Evolutionary conservation across 2,113 vertebrate genomes (phyloP).

Genomic region (Oceanodroma tethys): DNA sequence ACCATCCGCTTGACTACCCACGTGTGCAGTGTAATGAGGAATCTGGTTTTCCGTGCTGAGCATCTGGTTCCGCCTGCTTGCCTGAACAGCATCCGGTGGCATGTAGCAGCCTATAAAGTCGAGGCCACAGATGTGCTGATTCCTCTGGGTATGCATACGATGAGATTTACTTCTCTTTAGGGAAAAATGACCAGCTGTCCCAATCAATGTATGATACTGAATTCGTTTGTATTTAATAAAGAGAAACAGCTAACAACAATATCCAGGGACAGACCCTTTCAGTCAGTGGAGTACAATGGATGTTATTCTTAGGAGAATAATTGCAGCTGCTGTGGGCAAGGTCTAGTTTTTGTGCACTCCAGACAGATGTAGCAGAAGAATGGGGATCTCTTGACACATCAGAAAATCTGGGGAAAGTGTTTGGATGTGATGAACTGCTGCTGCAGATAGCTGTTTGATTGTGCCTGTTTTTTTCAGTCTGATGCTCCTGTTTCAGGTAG

Average conservation of each 20-base stretch:
- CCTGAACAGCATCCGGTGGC: neutral
- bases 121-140: neutral
- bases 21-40: neutral
- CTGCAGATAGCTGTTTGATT: neutral
- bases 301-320: constrained; percentile 13
- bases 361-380: neutral
- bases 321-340: neutral
- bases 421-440: neutral
- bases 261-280: neutral
- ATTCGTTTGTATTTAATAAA: neutral
- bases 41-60: neutral
- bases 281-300: neutral
- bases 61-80: neutral
- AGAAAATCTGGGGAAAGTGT: neutral
- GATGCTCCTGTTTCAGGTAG: neutral
- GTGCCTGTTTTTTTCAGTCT: neutral
- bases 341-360: neutral
- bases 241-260: neutral
- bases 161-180: neutral
- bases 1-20: neutral
- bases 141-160: neutral
- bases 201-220: neutral
- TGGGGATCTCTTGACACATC: neutral
- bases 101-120: neutral
- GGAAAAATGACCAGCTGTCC: constrained; percentile 24